phyloP scores from a whole-genome alignment of 2,888 invertebrate species.

The Sarcophaga variegata region DNA sequence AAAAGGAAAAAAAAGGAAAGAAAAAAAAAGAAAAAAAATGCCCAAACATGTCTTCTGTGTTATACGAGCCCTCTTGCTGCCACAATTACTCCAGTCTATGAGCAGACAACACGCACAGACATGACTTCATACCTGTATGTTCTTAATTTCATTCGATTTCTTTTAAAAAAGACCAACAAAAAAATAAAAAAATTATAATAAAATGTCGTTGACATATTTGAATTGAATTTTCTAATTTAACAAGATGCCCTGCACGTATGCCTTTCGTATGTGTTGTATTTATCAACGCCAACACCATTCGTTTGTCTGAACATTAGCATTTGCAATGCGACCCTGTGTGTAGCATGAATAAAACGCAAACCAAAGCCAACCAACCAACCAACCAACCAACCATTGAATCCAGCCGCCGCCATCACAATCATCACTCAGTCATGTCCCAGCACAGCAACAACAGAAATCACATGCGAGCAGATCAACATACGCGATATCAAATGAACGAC shows the following conservation, averaged over 20 bases:
- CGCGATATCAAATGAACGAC: conserved; percentile 30
- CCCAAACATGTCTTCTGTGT: background rate
- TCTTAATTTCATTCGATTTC: background rate
- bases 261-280: conserved; percentile 25
- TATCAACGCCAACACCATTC: conserved; percentile 33
- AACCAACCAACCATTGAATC: conserved; percentile 32
- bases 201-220: conserved; percentile 58
- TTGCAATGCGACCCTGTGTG: conserved; percentile 10
- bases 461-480: conserved; percentile 36
- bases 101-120: background rate
- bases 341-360: conserved; percentile 26
- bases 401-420: conserved; percentile 5
- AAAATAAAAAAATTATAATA: background rate
- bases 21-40: background rate
- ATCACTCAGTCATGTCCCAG: background rate
- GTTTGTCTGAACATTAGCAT: conserved; percentile 5
- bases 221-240: conserved; percentile 28
- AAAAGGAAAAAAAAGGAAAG: conserved; percentile 1
- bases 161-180: background rate
- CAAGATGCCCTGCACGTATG: conserved; percentile 24
- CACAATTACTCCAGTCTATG: background rate
- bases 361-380: conserved; percentile 25
- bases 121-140: background rate
- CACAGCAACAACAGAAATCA: background rate
- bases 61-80: background rate